phyloP scores from a whole-genome alignment of 2,797 vertebrate species.

The Antrozous pallidus region DNA sequence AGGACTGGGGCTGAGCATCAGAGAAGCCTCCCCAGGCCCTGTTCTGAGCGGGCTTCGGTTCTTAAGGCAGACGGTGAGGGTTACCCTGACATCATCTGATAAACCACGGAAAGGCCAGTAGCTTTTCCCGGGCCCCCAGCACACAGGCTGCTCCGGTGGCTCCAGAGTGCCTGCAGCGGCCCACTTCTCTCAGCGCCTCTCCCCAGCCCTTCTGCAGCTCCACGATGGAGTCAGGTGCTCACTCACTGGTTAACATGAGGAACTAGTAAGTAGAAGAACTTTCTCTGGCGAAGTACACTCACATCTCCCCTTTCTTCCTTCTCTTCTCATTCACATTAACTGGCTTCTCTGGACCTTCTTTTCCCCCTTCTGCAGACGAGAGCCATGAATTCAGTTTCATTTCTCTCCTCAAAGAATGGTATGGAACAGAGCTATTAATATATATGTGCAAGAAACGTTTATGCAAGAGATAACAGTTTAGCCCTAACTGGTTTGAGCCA shows the following conservation, averaged over 20 bases:
- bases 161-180: accelerated
- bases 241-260: not conserved
- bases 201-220: not conserved
- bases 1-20: not conserved
- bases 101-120: slow-evolving; percentile 49
- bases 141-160: not conserved
- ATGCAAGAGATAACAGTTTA: not conserved
- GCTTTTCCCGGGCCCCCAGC: not conserved
- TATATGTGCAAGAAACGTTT: not conserved
- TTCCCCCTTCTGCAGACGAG: not conserved
- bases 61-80: slow-evolving; percentile 9
- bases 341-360: not conserved
- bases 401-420: not conserved
- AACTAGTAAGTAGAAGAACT: not conserved
- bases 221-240: not conserved
- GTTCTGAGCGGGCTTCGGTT: slow-evolving; percentile 15
- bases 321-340: not conserved
- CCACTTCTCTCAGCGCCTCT: not conserved
- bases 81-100: slow-evolving; percentile 35
- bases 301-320: not conserved
- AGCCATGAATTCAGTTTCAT: not conserved
- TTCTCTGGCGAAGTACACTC: not conserved
- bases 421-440: not conserved
- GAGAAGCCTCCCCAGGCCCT: slow-evolving; percentile 37
- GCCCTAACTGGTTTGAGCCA: too few relatives aligned